Percentiles rank a stretch among this genome's conserved stretches.
Conservation (phyloP, 2,888 invertebrate species). For the Epinotia nisella region DNA sequence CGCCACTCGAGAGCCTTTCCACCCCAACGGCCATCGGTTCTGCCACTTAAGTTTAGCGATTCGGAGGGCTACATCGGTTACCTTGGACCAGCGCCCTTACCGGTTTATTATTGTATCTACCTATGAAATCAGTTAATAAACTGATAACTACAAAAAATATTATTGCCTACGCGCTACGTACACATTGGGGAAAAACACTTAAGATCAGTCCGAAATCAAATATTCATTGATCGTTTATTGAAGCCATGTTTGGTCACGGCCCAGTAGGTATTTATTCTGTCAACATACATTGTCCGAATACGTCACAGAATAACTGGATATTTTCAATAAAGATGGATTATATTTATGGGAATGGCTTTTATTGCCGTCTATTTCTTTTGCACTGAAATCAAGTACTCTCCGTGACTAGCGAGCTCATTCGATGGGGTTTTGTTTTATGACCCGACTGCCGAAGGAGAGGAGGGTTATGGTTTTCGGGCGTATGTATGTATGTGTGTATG, state of each 20-base stretch:
- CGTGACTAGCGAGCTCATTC: not conserved
- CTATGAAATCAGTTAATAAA: too few species aligned
- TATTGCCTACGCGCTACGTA: constrained; percentile 5
- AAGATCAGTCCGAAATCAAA: constrained; percentile 26
- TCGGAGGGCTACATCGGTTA: too few species aligned
- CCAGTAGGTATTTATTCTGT: constrained; percentile 24
- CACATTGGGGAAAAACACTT: constrained; percentile 16
- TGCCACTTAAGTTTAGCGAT: too few species aligned
- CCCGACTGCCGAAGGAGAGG: too few species aligned
- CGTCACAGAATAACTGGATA: constrained; percentile 5
- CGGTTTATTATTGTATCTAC: too few species aligned
- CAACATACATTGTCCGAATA: constrained; percentile 11
- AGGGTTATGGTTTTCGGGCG: too few species aligned
- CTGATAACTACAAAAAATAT: constrained; percentile 3
- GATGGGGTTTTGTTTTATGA: not conserved
- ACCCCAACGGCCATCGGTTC: too few species aligned
- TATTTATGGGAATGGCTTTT: not conserved
- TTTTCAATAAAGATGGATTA: constrained; percentile 1
- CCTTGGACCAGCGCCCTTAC: too few species aligned
- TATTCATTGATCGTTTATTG: constrained; percentile 28
- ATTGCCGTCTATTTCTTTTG: not conserved
- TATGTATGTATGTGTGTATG: too few species aligned
- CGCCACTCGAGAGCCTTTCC: too few species aligned
- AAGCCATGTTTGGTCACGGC: not conserved
- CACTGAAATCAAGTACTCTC: not conserved